phyloP scores from a whole-genome alignment of 35 echinoderm and acorn worm species.

The Lytechinus pictus region DNA sequence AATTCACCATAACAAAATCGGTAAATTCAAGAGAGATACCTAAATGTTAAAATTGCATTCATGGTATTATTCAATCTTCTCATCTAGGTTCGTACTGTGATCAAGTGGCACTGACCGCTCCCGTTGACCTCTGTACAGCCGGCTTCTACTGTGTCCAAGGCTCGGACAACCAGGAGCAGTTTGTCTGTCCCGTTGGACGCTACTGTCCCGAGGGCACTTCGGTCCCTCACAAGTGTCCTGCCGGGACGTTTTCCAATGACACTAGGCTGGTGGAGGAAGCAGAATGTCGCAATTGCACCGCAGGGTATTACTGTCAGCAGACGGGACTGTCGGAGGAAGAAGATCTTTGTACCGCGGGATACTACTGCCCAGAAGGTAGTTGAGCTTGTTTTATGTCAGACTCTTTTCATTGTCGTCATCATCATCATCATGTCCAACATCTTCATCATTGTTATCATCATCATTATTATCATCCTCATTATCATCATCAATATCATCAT shows the following conservation, averaged over 20 bases:
- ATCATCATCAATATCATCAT: no score
- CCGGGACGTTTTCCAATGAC: conserved; percentile 90
- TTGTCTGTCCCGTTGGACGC: conserved; percentile 79
- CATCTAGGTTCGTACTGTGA: conserved; percentile 80
- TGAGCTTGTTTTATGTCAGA: no score
- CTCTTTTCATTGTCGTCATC: no score
- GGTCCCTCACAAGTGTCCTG: conserved; percentile 70
- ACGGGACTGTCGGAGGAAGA: conserved; percentile 81
- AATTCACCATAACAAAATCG: no score
- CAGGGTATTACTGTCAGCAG: conserved; percentile 92
- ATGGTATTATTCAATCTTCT: no score
- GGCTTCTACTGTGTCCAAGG: conserved; percentile 87
- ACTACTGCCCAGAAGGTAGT: conserved; percentile 93
- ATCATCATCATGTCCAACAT: no score
- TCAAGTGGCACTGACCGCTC: conserved; percentile 67
- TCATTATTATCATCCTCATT: no score
- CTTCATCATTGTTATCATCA: no score
- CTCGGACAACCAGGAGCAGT: conserved; percentile 77
- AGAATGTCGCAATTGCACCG: conserved; percentile 88
- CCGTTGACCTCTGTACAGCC: conserved; percentile 63
- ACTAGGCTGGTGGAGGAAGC: conserved; percentile 64
- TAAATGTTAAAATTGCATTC: no score
- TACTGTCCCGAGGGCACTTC: conserved; percentile 86
- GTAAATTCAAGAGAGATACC: no score
- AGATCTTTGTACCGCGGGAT: conserved; percentile 73